Percentiles rank a stretch among this genome's conserved stretches.
phyloP scores from a whole-genome alignment of 2,797 vertebrate genomes.

The Sebastes reedi region DNA sequence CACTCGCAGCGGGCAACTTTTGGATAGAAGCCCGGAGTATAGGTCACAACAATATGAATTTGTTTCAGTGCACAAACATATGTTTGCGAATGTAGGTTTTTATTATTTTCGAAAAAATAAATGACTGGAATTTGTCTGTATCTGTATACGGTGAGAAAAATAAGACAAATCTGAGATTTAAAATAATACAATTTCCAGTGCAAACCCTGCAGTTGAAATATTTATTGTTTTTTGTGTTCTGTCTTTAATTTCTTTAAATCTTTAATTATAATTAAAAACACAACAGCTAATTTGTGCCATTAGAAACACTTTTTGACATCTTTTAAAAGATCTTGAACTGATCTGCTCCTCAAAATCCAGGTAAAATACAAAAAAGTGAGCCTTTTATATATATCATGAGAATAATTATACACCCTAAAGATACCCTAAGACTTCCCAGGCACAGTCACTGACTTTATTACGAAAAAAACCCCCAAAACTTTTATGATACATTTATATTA shows the following conservation, averaged over 20 bases:
- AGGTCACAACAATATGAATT: slow-evolving; percentile 1
- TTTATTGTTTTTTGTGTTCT: not conserved
- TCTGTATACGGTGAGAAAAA: not conserved
- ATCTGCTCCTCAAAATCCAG: not conserved
- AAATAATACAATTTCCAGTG: not conserved
- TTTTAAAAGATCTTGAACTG: not conserved
- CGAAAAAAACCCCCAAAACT: fast-evolving
- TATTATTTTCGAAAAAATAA: not conserved
- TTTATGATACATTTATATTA: not conserved
- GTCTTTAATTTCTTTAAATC: not conserved
- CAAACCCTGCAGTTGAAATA: not conserved
- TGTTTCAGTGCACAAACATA: not conserved
- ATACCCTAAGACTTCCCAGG: not conserved
- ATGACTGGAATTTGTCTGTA: not conserved
- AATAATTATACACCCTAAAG: not conserved
- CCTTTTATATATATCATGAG: not conserved
- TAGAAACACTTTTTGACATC: no score
- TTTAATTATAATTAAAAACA: not conserved
- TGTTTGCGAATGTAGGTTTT: not conserved
- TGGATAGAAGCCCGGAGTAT: slow-evolving; percentile 4
- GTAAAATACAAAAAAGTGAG: not conserved
- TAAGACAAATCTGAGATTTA: not conserved
- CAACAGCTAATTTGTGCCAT: not conserved
- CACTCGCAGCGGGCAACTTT: slow-evolving; percentile 7
- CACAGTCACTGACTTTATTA: not conserved